phyloP scores from a whole-genome alignment of 2,797 vertebrate genomes.

The Phataginus tricuspis region DNA sequence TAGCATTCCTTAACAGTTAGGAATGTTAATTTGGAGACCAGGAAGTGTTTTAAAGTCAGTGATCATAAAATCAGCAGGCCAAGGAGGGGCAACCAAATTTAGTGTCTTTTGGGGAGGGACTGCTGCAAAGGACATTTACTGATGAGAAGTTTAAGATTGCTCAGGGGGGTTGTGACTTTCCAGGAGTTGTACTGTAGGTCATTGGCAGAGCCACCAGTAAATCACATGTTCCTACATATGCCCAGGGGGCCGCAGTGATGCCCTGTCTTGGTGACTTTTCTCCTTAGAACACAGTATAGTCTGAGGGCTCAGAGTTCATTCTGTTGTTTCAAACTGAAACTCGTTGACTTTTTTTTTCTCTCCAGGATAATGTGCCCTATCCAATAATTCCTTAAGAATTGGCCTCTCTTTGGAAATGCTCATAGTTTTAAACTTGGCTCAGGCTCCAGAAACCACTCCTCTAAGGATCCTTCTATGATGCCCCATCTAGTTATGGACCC shows the following conservation, averaged over 20 bases:
- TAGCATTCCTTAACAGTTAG: neutral
- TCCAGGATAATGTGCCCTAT: neutral
- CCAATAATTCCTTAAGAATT: neutral
- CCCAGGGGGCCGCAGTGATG: neutral
- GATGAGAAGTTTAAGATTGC: neutral
- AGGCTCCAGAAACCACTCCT: neutral
- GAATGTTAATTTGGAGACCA: neutral
- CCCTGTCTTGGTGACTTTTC: neutral
- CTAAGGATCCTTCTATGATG: neutral
- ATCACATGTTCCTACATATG: neutral
- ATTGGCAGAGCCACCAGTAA: neutral
- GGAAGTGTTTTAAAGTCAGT: neutral
- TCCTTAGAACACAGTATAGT: neutral
- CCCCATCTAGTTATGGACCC: neutral
- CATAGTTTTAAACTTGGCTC: neutral
- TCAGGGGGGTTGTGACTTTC: neutral
- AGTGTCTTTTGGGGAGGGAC: neutral
- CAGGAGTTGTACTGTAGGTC: neutral
- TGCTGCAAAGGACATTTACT: neutral
- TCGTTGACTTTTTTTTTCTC: neutral
- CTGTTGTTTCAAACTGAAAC: neutral
- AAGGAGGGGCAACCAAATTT: neutral
- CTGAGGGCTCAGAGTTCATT: neutral
- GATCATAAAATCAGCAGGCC: neutral
- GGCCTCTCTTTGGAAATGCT: neutral